Evolutionary conservation across 2,113 vertebrate species (phyloP), one percentile per base, ranked within the genome.

Genomic region (Mixornis gularis): DNA sequence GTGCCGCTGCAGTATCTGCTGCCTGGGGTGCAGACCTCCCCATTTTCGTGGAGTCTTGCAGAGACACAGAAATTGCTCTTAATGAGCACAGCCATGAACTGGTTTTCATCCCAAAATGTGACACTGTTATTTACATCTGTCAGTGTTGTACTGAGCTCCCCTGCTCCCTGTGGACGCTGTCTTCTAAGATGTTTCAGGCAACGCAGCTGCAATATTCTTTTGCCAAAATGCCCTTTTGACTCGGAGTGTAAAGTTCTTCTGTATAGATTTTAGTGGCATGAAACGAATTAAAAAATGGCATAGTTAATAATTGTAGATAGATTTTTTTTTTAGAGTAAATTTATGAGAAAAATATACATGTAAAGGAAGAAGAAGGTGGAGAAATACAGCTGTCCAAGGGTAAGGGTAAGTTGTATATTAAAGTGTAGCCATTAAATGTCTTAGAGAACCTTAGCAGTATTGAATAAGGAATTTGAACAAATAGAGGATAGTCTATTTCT

Each of bases 91-190:
- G 4, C 71, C 79, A 68, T 56, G 79, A 80, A 44, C 92, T 92
- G 95, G 87, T 96, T 93, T 94, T 94, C 85, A 71, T 93, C 74
- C 85, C 79, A 51, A 89, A 85, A 89, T 82, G 85, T 92, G 93
- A 93, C 87, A 56, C 64, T 80, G 79, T 91, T 96, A 89, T 93
- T 96, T 96, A 90, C 89, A 83, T 94, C 83, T 94, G 81, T 85
- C 94, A 89, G 87, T 87, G 52, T 93, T 93, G 85, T 83, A 58
- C 71, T 1, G 4, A 72, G 60, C 56, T 68, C 40, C 89, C 78
- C 48, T 0, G 3, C 60, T 95, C 87, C 85, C 87, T 49, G 9
- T 71, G 44, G 94, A 91, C 27, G 1, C 52, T 26, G 19, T 79
- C 60, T 93, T 92, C 81, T 68, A 64, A 89, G 87, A 85, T 20